Base-by-base conservation (phyloP, 2,888 invertebrate genomes). In the Panorpa germanica region DNA sequence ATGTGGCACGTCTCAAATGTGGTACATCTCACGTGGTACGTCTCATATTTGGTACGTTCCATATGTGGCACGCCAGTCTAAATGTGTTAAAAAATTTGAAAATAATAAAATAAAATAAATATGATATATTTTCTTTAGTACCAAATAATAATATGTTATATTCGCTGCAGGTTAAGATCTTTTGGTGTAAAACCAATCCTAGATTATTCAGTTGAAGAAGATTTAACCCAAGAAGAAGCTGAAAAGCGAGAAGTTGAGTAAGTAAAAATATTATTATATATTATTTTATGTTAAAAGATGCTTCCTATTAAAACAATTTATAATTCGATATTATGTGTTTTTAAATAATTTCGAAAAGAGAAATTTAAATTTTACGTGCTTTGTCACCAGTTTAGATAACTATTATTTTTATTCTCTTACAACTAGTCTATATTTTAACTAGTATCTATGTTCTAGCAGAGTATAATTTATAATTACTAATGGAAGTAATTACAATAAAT, bases 141-240 rank as follows among this genome's bases (percentile, higher is more conserved):
- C 16, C 9, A 18, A 7, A 3, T n/a, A 19, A 10, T 16, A 17
- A 26, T 26, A 18, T 12, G 15, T 25, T 7, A n/a, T n/a, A 11
- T 11, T 15, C 26, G 7, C 36, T 53, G 4, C 50, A 70, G 81
- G 49, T 61, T 96, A 48, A 70, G 83, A 34, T 77, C 82, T 34
- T 98, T 91, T 54, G 98, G 98, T 27, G 98, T 99, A 10, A 98
- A 98, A 54, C 88, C 96, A 28, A 98, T 98, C 49, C 71, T 98
- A 38, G 96, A 96, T 56, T 96, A 96, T 61, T 95, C 93, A 35
- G 98, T 93, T 1, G 98, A 98, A 55, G 90, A 95, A 49, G 98
- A 98, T 51, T 61, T 90, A 41, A 69, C 78, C 11, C 77, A 85
- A 47, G 90, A 91, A 48, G 83, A 95, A 52, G 96, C 95, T 1